phyloP scores from a whole-genome alignment of 2,797 vertebrate genomes.

The Orientallactaga sibirica region DNA sequence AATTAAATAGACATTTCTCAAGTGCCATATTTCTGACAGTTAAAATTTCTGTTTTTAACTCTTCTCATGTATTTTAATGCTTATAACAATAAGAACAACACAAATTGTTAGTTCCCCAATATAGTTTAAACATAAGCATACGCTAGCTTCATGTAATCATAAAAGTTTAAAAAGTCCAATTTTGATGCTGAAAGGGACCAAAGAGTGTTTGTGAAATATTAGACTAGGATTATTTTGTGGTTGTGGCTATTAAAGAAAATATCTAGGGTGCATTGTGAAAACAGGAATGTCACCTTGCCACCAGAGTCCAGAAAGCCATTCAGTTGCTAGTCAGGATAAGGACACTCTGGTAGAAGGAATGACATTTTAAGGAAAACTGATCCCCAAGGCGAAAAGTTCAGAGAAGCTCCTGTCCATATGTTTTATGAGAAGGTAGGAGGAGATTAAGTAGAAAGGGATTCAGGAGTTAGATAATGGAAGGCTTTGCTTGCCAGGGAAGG shows the following conservation, averaged over 20 bases:
- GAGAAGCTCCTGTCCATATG: constrained; percentile 12
- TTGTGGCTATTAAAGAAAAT: background rate
- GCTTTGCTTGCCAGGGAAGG: constrained; percentile 38
- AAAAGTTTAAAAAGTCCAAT: background rate
- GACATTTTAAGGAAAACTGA: background rate
- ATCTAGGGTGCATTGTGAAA: background rate
- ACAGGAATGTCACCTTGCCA: background rate
- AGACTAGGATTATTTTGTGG: background rate
- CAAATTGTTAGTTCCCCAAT: background rate
- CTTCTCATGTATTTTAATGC: background rate
- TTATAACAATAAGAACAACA: constrained; percentile 5
- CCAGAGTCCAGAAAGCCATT: background rate
- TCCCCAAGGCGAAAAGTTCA: background rate
- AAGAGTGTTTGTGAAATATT: background rate
- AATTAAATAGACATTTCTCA: constrained; percentile 1
- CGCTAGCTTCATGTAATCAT: background rate
- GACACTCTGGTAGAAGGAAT: background rate
- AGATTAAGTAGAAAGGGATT: constrained; percentile 45
- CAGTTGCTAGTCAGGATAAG: background rate
- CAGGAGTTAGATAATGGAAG: constrained; percentile 44
- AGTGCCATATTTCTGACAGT: constrained; percentile 12
- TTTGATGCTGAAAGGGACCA: background rate
- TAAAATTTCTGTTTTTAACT: constrained; percentile 49
- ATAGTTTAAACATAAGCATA: background rate
- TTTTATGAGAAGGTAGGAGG: constrained; percentile 24